Evolutionary conservation across 2,797 vertebrate genomes (phyloP).

Genomic region (Coreius guichenoti): DNA sequence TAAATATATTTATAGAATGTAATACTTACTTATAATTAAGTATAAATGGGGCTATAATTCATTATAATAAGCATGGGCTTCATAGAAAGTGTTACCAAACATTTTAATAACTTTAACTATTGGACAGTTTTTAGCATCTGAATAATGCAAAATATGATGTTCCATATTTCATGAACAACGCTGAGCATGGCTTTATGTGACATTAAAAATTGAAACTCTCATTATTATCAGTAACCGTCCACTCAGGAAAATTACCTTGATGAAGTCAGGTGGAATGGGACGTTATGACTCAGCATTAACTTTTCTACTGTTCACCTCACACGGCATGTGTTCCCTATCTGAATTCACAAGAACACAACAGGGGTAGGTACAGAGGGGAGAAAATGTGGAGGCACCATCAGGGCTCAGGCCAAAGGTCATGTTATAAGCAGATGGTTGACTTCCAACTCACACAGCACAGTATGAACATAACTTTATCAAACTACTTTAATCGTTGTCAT

Average conservation of each 20-base stretch:
- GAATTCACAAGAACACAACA: conserved; percentile 24
- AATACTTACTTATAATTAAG: no score
- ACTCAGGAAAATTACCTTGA: neutral
- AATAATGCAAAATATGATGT: neutral
- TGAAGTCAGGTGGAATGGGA: conserved; percentile 11
- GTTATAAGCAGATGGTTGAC: conserved; percentile 37
- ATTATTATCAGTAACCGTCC: conserved; percentile 35
- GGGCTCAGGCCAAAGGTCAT: conserved; percentile 23
- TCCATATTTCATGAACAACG: conserved; percentile 20
- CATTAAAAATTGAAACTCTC: conserved; percentile 14
- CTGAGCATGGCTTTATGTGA: conserved; percentile 7
- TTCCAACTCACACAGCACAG: conserved; percentile 20
- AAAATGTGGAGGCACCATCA: neutral
- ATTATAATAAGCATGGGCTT: no score
- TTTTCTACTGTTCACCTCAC: neutral
- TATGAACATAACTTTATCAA: conserved; percentile 12
- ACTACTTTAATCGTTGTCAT: conserved; percentile 29
- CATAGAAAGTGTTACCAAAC: no score
- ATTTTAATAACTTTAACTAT: neutral
- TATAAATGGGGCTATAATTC: no score
- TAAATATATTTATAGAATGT: no score
- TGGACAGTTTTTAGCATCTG: neutral
- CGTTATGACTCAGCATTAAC: conserved; percentile 27
- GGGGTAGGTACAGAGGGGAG: neutral
- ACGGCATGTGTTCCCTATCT: neutral